Conservation (phyloP, 2,797 vertebrate genomes). For the Leuciscus waleckii region DNA sequence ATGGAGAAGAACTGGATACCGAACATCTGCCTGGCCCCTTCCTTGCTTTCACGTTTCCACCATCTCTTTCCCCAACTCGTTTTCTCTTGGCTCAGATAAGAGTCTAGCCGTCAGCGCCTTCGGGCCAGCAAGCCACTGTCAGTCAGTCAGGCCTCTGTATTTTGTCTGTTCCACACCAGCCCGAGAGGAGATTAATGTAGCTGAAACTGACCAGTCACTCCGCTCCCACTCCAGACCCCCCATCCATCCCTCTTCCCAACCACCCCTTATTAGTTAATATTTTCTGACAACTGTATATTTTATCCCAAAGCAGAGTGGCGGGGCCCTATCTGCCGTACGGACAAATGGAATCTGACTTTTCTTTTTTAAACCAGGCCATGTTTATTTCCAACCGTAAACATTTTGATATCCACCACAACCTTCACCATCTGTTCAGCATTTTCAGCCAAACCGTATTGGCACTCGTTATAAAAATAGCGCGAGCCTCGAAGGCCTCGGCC, state of each 20-base stretch:
- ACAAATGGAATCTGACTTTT: constrained; percentile 78
- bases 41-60: constrained; percentile 7
- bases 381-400: constrained; percentile 84
- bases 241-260: constrained; percentile 66
- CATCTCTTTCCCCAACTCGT: constrained; percentile 36
- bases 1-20: constrained; percentile 31
- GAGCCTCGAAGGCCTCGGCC: constrained; percentile 65
- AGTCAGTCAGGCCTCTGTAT: constrained; percentile 74
- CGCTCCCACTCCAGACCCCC: constrained; percentile 70
- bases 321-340: constrained; percentile 75
- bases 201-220: constrained; percentile 80
- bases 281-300: constrained; percentile 86
- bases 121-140: constrained; percentile 62
- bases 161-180: constrained; percentile 78
- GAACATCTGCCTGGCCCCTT: constrained; percentile 21
- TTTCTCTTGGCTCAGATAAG: constrained; percentile 54
- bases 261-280: constrained; percentile 81
- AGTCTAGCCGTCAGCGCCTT: constrained; percentile 59
- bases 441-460: constrained; percentile 76
- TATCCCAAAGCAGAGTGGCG: constrained; percentile 78
- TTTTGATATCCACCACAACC: constrained; percentile 84
- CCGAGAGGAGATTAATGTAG: constrained; percentile 80
- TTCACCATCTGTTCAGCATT: constrained; percentile 82
- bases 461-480: constrained; percentile 69
- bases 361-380: constrained; percentile 78